These are phyloP conservation scores for Arvicanthis niloticus DNA, from an alignment of 2,113 vertebrate genomes.

Conservation along the genomic window DNA sequence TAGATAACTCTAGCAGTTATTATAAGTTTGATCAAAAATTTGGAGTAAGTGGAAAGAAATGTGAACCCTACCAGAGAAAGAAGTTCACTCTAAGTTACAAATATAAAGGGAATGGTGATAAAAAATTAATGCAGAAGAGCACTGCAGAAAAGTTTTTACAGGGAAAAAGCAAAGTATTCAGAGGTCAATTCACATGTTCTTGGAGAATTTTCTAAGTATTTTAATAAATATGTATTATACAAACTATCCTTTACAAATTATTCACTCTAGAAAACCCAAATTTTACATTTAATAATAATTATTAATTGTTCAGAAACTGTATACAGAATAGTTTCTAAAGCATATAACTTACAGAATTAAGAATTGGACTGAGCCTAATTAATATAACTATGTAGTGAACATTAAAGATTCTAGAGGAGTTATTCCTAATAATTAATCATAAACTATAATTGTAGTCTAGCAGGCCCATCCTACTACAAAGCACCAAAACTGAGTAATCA, in stretches of 20 bases:
- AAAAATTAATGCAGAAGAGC: background rate
- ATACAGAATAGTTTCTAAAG: background rate
- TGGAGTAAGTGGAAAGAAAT: background rate
- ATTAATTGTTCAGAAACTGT: background rate
- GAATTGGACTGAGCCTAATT: background rate
- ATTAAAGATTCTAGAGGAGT: background rate
- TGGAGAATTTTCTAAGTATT: background rate
- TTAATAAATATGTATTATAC: background rate
- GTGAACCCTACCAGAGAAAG: background rate
- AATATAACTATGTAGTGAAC: background rate
- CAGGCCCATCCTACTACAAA: background rate
- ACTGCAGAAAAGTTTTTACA: background rate
- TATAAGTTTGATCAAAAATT: background rate
- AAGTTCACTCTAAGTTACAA: background rate
- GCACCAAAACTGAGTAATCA: background rate
- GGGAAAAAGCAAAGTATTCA: background rate
- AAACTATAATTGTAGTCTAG: background rate
- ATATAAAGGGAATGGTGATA: background rate
- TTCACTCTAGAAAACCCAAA: background rate
- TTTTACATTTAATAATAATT: background rate
- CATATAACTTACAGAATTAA: background rate
- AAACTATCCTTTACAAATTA: background rate
- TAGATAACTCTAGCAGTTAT: fast-evolving
- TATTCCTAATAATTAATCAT: background rate
- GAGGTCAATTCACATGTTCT: background rate